Percentiles rank a stretch among this genome's conserved stretches.
Evolutionary conservation across 2,113 vertebrate genomes (phyloP).

Genomic region (Rallus limicola): DNA sequence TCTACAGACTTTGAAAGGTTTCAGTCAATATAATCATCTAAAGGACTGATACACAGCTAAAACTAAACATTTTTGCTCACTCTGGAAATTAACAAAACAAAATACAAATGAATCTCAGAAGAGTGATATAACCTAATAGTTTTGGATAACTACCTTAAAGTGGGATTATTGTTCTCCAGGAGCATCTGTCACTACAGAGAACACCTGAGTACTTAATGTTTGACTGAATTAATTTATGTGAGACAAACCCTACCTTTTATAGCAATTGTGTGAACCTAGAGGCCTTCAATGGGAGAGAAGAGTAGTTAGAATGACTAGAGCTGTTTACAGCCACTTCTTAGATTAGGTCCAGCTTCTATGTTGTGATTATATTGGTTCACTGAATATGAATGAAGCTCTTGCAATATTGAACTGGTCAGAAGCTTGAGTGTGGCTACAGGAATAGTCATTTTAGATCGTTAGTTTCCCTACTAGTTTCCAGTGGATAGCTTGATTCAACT

Average conservation of each 20-base stretch:
- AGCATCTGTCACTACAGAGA: background rate
- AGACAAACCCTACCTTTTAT: background rate
- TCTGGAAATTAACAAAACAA: background rate
- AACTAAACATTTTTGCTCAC: background rate
- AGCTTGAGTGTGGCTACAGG: background rate
- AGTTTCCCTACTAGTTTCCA: background rate
- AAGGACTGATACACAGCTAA: fast-evolving
- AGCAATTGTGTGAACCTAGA: background rate
- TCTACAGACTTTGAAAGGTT: background rate
- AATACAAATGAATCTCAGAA: background rate
- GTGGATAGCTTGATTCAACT: background rate
- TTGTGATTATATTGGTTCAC: background rate
- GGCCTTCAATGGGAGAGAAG: background rate
- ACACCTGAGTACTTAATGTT: background rate
- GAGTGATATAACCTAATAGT: background rate
- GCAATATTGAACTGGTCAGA: background rate
- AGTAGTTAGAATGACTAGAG: background rate
- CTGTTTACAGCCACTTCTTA: background rate
- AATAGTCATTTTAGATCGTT: background rate
- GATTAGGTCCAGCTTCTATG: background rate
- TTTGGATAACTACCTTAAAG: background rate
- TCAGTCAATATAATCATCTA: background rate
- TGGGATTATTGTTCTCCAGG: background rate
- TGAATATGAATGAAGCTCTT: background rate
- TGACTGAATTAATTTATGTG: background rate